These are phyloP conservation scores for Gavia stellata DNA, from an alignment of 2,113 vertebrate species.

Conservation along the genomic window DNA sequence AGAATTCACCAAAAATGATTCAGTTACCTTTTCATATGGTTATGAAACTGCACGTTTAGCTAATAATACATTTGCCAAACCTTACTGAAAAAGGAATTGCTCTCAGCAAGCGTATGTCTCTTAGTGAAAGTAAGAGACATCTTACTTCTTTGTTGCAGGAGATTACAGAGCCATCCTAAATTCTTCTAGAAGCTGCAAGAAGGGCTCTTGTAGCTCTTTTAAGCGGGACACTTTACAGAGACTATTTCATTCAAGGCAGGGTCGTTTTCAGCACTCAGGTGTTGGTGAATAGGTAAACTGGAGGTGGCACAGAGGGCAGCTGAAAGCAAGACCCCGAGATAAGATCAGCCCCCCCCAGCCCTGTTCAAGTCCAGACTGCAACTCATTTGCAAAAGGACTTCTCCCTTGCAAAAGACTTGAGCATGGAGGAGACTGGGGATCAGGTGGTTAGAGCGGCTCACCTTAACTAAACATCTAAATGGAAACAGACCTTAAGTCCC, in stretches of 20 bases:
- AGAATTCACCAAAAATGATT: not conserved
- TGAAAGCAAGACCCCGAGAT: not conserved
- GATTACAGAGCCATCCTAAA: not conserved
- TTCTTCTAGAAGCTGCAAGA: not conserved
- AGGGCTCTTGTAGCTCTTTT: not conserved
- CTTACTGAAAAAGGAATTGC: not conserved
- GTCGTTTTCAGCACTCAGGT: not conserved
- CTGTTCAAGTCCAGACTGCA: not conserved
- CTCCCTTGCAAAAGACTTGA: not conserved
- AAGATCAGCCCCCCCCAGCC: too few species aligned
- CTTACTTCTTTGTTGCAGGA: not conserved
- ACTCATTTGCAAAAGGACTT: not conserved
- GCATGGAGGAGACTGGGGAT: accelerated
- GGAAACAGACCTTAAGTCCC: not conserved
- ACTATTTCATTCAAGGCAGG: not conserved
- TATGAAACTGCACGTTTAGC: not conserved
- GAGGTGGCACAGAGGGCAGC: accelerated
- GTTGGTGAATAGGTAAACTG: not conserved
- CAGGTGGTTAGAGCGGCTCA: not conserved
- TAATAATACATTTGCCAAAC: not conserved
- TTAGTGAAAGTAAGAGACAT: not conserved
- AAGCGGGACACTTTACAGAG: not conserved
- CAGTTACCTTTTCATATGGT: not conserved
- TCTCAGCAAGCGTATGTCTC: not conserved
- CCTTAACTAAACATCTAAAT: not conserved